Conservation (phyloP, 2,888 invertebrate genomes). For the Pyrrhia umbra region DNA sequence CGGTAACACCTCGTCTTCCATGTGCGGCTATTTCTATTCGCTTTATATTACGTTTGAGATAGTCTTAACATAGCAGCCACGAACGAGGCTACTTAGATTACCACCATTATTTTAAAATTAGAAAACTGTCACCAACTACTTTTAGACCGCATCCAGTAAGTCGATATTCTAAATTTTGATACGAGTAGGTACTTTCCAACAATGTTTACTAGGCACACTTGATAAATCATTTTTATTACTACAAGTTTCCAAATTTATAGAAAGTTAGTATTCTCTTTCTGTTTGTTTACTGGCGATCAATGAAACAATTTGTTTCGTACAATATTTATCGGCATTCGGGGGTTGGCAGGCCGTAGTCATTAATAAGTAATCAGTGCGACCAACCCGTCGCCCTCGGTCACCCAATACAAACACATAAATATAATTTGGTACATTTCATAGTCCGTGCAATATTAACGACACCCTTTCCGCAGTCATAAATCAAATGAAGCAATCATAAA, state of each 20-base stretch:
- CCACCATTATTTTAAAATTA: conserved; percentile 20
- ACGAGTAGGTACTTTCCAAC: conserved; percentile 11
- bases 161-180: conserved; percentile 16
- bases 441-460: conserved; percentile 65
- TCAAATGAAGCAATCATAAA: conserved; percentile 63
- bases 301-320: conserved; percentile 73
- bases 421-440: conserved; percentile 60
- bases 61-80: conserved; percentile 16
- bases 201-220: conserved; percentile 34
- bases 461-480: conserved; percentile 64
- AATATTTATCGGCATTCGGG: conserved; percentile 77
- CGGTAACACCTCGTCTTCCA: conserved; percentile 46
- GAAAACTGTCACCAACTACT: conserved; percentile 12
- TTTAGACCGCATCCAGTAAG: conserved; percentile 9
- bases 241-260: conserved; percentile 20
- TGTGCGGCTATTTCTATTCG: conserved; percentile 35
- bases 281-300: conserved; percentile 69
- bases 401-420: conserved; percentile 59
- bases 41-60: conserved; percentile 33
- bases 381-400: conserved; percentile 61
- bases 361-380: conserved; percentile 85
- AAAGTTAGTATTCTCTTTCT: conserved; percentile 54
- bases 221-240: conserved; percentile 29
- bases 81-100: too few relatives aligned
- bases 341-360: conserved; percentile 74